Base-by-base conservation (phyloP, 2,888 invertebrate genomes). In the Argyra leucocephala region DNA sequence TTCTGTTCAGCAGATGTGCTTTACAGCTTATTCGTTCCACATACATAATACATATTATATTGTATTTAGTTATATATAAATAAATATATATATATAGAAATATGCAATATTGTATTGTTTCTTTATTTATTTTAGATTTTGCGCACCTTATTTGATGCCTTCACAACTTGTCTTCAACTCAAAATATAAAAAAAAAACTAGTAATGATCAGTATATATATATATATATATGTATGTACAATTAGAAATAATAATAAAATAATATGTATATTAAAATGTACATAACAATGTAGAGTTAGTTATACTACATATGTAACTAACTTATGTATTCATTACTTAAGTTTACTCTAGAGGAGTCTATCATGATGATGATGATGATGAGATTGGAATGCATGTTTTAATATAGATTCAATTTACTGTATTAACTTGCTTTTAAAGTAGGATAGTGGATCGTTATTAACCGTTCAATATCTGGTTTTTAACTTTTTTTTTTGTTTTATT, bases 91-190 rank as follows among this genome's bases (percentile, higher is more conserved):
- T n/a, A n/a, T n/a, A n/a, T n/a, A n/a, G n/a, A n/a, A n/a, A n/a
- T n/a, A n/a, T n/a, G n/a, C n/a, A 48, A 18, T 48, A 12, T 48
- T 48, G 18, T 48, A 18, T 18, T 31, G 9, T 12, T 31, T 12
- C 12, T 31, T 31, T 6, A 31, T 31, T 48, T 48, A 9, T 48
- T 48, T 48, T 48, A 48, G 48, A 48, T 48, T 48, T 12, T 48
- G 48, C 48, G 48, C 48, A 48, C 48, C 48, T 48, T 48, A 48
- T 48, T 48, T 48, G 48, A 48, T 48, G 48, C 48, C 48, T n/a
- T n/a, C n/a, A 48, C 48, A 48, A 48, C 48, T 48, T 48, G 48
- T 48, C 48, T 48, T 48, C 18, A 18, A n/a, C n/a, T n/a, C n/a
- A n/a, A n/a, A 31, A 31, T 31, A 31, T 31, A 31, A 31, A 7